Evolutionary conservation across 2,888 invertebrate species (phyloP).

Genomic region (Eupithecia dodoneata): DNA sequence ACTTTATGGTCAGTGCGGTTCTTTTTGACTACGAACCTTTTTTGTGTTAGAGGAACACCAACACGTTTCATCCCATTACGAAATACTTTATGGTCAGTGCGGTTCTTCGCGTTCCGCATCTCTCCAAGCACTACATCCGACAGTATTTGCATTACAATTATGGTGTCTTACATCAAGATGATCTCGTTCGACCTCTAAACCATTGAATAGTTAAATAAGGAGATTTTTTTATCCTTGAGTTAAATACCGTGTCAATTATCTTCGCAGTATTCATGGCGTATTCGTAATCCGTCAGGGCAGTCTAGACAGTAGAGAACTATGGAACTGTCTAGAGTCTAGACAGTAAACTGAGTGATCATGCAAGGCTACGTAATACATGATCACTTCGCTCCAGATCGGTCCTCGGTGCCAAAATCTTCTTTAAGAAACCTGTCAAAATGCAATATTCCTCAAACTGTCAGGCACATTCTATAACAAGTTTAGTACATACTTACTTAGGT

Average conservation of each 20-base stretch:
- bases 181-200: neutral
- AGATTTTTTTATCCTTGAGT: neutral
- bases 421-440: too few species aligned
- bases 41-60: too few species aligned
- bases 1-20: too few species aligned
- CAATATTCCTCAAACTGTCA: too few species aligned
- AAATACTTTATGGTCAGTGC: too few species aligned
- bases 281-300: neutral
- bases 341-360: slow-evolving; percentile 7
- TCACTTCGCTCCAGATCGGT: neutral
- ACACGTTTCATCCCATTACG: too few species aligned
- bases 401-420: neutral
- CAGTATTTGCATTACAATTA: neutral
- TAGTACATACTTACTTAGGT: too few species aligned
- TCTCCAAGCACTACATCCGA: too few species aligned
- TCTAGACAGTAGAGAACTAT: slow-evolving; percentile 3
- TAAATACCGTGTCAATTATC: neutral
- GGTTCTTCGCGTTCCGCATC: too few species aligned
- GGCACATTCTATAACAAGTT: too few species aligned
- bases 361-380: neutral
- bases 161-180: neutral
- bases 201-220: neutral
- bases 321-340: slow-evolving; percentile 2
- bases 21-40: too few species aligned
- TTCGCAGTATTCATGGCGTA: neutral